phyloP scores from a whole-genome alignment of 2,797 vertebrate genomes.

The Syngnathus rostellatus region DNA sequence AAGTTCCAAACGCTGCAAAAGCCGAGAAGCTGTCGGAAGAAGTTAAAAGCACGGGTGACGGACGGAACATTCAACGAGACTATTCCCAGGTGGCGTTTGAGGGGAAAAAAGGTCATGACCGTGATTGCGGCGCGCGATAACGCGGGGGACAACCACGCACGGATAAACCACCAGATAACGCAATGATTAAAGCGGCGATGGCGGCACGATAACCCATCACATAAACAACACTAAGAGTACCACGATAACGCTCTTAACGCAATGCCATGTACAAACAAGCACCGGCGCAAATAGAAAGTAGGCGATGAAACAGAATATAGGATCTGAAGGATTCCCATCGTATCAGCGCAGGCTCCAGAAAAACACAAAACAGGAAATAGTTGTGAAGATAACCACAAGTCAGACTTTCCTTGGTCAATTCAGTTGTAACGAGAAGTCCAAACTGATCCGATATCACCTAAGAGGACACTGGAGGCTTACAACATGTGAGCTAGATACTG shows the following conservation, averaged over 20 bases:
- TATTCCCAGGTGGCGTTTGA: slow-evolving; percentile 26
- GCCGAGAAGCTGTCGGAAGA: slow-evolving; percentile 1
- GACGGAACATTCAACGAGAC: slow-evolving; percentile 7
- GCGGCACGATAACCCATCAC: slow-evolving; percentile 29
- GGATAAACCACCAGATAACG: slow-evolving; percentile 42
- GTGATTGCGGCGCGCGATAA: slow-evolving; percentile 42
- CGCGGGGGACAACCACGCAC: slow-evolving; percentile 16
- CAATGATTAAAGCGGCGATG: slow-evolving; percentile 46
- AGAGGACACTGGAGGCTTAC: background rate
- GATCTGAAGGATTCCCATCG: background rate
- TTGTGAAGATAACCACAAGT: too few relatives aligned
- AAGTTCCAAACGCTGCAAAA: background rate
- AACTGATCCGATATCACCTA: background rate
- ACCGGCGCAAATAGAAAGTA: slow-evolving; percentile 29
- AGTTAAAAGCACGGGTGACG: background rate
- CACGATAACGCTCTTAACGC: slow-evolving; percentile 24
- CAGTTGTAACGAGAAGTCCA: background rate
- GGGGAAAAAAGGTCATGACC: slow-evolving; percentile 53
- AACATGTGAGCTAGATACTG: background rate
- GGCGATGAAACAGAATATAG: slow-evolving; percentile 14
- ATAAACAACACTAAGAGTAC: slow-evolving; percentile 9
- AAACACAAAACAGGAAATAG: background rate
- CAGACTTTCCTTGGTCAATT: background rate
- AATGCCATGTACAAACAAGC: slow-evolving; percentile 18
- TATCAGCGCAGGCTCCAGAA: background rate